Evolutionary conservation across 2,888 invertebrate genomes (phyloP).

Genomic region (Odiellus spinosus): DNA sequence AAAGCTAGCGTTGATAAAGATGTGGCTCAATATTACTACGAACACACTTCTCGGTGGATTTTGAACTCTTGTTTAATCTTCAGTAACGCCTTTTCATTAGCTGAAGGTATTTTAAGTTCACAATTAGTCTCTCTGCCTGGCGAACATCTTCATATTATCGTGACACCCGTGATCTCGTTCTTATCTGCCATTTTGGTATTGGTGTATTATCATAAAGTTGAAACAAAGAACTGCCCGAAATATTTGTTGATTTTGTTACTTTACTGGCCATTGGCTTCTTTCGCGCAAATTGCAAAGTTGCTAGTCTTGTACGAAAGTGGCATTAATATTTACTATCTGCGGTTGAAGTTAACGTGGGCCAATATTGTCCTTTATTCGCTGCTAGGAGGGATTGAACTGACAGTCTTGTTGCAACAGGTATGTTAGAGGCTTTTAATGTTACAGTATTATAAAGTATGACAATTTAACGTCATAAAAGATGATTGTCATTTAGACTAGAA

Average conservation of each 20-base stretch:
- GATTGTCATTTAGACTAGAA: too few species aligned
- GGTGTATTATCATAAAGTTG: constrained; percentile 13
- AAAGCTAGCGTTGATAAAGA: too few species aligned
- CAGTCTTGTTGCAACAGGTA: constrained; percentile 13
- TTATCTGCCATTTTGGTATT: constrained; percentile 8
- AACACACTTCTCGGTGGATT: constrained; percentile 12
- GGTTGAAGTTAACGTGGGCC: constrained; percentile 11
- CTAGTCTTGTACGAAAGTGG: constrained; percentile 10
- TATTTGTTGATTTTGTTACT: constrained; percentile 10
- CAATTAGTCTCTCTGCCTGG: too few species aligned
- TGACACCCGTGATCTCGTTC: constrained; percentile 8
- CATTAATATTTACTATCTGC: constrained; percentile 10
- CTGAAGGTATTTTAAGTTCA: too few species aligned
- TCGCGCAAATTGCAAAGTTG: constrained; percentile 11
- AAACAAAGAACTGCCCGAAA: constrained; percentile 10
- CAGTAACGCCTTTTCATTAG: constrained; percentile 1
- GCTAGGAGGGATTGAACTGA: constrained; percentile 13
- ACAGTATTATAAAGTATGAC: too few species aligned
- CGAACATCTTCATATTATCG: constrained; percentile 6
- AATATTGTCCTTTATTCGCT: constrained; percentile 9
- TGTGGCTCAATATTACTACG: constrained; percentile 4
- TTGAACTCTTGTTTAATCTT: constrained; percentile 8
- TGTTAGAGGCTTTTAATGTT: neutral
- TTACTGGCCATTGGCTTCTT: constrained; percentile 13
- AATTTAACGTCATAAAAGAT: too few species aligned